Evolutionary conservation across 2,113 vertebrate genomes (phyloP).

Genomic region (Leucopsar rothschildi): DNA sequence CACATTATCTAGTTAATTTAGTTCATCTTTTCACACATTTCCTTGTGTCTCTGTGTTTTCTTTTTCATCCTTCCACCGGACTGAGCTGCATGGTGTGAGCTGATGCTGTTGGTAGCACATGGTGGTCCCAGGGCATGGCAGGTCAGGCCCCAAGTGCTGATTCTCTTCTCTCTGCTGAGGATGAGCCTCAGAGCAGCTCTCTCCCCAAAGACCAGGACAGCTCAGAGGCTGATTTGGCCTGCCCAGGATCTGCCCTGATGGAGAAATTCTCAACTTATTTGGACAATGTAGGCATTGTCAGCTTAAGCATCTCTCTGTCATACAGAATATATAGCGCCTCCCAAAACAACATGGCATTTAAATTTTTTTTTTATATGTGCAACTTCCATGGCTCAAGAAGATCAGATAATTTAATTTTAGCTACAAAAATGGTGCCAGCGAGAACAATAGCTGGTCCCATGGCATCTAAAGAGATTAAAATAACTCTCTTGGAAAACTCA

Average conservation of each 20-base stretch:
- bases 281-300: background rate
- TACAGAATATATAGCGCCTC: background rate
- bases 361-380: background rate
- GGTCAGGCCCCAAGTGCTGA: background rate
- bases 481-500: constrained; percentile 24
- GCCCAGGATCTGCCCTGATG: background rate
- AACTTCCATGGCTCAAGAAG: background rate
- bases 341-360: background rate
- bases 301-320: background rate
- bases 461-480: constrained; percentile 61
- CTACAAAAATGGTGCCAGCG: constrained; percentile 24
- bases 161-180: background rate
- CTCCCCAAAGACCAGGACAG: background rate
- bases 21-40: background rate
- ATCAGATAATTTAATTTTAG: constrained; percentile 20
- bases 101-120: background rate
- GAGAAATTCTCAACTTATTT: background rate
- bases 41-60: background rate
- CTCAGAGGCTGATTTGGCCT: background rate
- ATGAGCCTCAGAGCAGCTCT: accelerated
- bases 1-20: background rate
- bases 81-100: background rate
- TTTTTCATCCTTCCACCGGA: background rate
- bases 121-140: background rate
- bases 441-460: constrained; percentile 54